Percentiles rank a stretch among this genome's conserved stretches.
These are phyloP conservation scores for Autographa gamma DNA, from an alignment of 2,888 invertebrate genomes.

Conservation along the genomic window DNA sequence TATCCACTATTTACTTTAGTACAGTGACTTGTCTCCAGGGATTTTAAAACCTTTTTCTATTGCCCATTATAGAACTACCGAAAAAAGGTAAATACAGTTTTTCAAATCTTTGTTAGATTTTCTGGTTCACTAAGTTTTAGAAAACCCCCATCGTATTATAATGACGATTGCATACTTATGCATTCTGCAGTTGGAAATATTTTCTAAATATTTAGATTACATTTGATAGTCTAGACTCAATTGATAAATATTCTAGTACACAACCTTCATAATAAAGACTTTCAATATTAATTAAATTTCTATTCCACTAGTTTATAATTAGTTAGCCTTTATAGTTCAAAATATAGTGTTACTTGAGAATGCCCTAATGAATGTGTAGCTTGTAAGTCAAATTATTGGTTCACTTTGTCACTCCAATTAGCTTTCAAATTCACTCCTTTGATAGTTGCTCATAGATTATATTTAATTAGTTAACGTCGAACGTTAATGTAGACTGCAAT, in stretches of 20 bases:
- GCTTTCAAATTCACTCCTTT: slow-evolving; percentile 6
- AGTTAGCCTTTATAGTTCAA: not conserved
- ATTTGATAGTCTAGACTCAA: not conserved
- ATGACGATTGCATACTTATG: too few relatives aligned
- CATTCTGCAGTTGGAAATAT: too few relatives aligned
- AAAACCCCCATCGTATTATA: too few relatives aligned
- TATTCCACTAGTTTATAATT: not conserved
- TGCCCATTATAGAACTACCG: too few relatives aligned
- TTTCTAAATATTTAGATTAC: too few relatives aligned
- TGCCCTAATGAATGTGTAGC: not conserved
- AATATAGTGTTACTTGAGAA: not conserved
- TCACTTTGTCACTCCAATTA: slow-evolving; percentile 6
- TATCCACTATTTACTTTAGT: too few relatives aligned
- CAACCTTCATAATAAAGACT: not conserved
- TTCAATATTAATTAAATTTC: too few relatives aligned
- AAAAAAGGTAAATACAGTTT: too few relatives aligned
- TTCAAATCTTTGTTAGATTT: too few relatives aligned
- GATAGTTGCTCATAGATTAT: not conserved
- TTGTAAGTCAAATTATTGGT: slow-evolving; percentile 1
- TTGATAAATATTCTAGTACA: not conserved
- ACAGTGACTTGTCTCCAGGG: too few relatives aligned
- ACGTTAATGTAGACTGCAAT: not conserved
- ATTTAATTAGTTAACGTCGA: not conserved
- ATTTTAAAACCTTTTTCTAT: too few relatives aligned
- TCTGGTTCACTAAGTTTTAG: too few relatives aligned